phyloP scores from a whole-genome alignment of 2,797 vertebrate species.

The Zenarchopterus dispar region DNA sequence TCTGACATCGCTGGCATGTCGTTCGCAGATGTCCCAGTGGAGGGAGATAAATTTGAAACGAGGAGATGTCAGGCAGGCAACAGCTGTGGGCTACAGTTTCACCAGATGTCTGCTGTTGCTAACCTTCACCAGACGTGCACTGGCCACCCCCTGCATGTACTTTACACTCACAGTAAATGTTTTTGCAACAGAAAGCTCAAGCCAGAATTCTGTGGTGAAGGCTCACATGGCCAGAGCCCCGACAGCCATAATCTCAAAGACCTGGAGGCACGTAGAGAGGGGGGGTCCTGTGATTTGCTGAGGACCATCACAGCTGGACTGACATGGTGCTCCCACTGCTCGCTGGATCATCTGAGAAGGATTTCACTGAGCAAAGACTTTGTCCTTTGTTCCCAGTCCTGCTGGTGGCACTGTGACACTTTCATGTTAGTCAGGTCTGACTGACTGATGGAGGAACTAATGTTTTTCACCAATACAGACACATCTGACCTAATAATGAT shows the following conservation, averaged over 20 bases:
- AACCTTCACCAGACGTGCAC: conserved; percentile 80
- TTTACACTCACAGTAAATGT: conserved; percentile 76
- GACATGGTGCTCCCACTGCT: background rate
- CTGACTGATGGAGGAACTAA: background rate
- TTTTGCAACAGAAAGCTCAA: conserved; percentile 64
- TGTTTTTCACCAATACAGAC: background rate
- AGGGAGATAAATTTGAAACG: conserved; percentile 88
- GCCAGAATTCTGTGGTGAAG: conserved; percentile 52
- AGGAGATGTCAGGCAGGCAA: conserved; percentile 88
- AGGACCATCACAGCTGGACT: conserved; percentile 61
- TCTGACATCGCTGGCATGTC: conserved; percentile 84
- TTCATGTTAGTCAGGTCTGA: conserved; percentile 18
- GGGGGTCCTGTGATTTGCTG: conserved; percentile 42
- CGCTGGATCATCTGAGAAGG: background rate
- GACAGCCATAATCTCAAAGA: conserved; percentile 52
- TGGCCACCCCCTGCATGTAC: conserved; percentile 54
- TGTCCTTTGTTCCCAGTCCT: conserved; percentile 32
- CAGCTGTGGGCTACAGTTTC: conserved; percentile 92
- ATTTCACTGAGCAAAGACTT: background rate
- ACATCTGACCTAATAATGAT: background rate
- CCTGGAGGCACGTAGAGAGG: conserved; percentile 31
- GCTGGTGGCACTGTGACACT: conserved; percentile 58
- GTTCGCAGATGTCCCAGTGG: conserved; percentile 87
- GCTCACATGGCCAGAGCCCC: conserved; percentile 39
- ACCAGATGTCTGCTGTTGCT: conserved; percentile 88